These are phyloP conservation scores for Aegithalos caudatus DNA, from an alignment of 2,113 vertebrate genomes.

Conservation along the genomic window DNA sequence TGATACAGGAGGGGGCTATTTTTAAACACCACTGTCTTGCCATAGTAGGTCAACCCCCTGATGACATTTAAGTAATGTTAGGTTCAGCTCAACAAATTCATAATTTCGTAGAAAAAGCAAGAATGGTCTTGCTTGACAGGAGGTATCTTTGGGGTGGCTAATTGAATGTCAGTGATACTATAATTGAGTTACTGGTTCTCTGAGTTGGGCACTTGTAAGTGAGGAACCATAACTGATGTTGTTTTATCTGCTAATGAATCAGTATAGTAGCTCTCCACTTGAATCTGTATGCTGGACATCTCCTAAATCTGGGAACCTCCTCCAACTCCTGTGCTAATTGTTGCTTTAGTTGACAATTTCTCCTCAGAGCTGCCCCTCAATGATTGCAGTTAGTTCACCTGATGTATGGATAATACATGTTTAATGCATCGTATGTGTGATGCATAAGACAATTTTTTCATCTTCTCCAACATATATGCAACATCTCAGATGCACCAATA, in stretches of 20 bases:
- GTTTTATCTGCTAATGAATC: neutral
- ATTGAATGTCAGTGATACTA: neutral
- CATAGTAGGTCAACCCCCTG: neutral
- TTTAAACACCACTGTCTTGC: neutral
- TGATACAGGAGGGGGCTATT: neutral
- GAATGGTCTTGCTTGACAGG: neutral
- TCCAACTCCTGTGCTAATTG: accelerated
- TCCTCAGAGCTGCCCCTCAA: neutral
- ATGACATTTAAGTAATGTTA: neutral
- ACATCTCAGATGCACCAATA: neutral
- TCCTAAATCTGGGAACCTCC: neutral
- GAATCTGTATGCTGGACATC: neutral
- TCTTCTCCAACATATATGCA: no score
- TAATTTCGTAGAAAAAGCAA: neutral
- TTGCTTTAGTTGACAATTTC: neutral
- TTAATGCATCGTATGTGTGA: neutral
- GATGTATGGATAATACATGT: neutral
- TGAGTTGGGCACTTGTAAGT: neutral
- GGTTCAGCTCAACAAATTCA: neutral
- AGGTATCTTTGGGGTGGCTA: neutral
- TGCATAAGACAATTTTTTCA: no score
- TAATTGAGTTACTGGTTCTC: neutral
- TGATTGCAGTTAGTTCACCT: neutral
- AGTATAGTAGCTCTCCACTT: neutral
- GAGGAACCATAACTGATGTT: neutral